These are phyloP conservation scores for Zaprionus davidi DNA, from an alignment of 1,140 invertebrate species.

Conservation along the genomic window DNA sequence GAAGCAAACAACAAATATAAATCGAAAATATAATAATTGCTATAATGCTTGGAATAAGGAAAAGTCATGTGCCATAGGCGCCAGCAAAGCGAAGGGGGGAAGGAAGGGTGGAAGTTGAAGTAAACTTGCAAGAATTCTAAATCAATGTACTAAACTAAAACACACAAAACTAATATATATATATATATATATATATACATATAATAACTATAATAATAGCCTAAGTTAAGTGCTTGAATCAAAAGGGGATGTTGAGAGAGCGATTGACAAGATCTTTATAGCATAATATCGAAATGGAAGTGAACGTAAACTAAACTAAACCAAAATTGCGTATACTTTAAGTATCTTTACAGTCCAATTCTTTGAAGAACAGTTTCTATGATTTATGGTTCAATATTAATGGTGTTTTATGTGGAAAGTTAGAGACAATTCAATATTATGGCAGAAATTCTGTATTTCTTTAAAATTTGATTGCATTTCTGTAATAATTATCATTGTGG, in stretches of 20 bases:
- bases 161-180: constrained; percentile 23
- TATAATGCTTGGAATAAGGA: constrained; percentile 57
- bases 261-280: constrained; percentile 33
- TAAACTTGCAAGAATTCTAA: constrained; percentile 58
- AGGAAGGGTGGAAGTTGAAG: not conserved
- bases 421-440: not conserved
- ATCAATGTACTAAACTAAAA: constrained; percentile 54
- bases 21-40: constrained; percentile 28
- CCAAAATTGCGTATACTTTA: constrained; percentile 1
- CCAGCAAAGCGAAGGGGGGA: constrained; percentile 8
- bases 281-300: constrained; percentile 26
- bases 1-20: constrained; percentile 14
- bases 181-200: constrained; percentile 9
- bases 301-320: constrained; percentile 11
- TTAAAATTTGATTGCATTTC: too few species aligned
- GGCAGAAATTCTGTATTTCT: not conserved
- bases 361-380: not conserved
- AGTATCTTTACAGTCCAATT: not conserved
- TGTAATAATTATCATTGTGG: too few species aligned
- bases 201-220: constrained; percentile 40
- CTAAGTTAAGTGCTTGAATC: constrained; percentile 58
- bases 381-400: not conserved
- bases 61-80: constrained; percentile 71
- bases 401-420: not conserved
- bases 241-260: constrained; percentile 25